phyloP scores from a whole-genome alignment of 92 coral and sea anemone species.

The Zoanthus sansibaricus region DNA sequence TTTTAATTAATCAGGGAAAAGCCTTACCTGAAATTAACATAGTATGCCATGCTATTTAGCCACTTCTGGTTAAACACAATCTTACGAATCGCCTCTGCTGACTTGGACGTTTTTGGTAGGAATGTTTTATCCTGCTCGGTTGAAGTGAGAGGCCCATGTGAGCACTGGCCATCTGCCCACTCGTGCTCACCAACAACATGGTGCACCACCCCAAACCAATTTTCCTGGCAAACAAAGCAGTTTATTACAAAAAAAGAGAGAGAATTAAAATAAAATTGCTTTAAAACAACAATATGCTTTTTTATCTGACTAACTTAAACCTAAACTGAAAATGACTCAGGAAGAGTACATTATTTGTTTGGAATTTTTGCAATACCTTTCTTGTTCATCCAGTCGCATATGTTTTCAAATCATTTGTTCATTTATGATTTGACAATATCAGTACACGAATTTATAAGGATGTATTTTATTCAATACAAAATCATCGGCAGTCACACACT shows the following conservation, averaged over 20 bases:
- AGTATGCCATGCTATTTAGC: conserved; percentile 53
- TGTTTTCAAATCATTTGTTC: conserved; percentile 10
- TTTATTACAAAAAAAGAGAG: neutral
- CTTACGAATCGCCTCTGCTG: conserved; percentile 64
- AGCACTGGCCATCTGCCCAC: conserved; percentile 72
- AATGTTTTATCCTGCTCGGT: conserved; percentile 52
- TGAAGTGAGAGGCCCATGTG: conserved; percentile 73
- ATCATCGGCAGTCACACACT: conserved; percentile 22
- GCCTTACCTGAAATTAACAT: conserved; percentile 65
- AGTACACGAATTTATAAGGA: neutral
- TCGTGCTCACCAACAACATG: conserved; percentile 75
- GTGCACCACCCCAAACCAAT: conserved; percentile 66
- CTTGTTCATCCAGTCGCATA: neutral
- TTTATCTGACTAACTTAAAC: too few relatives aligned
- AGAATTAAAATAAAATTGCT: neutral
- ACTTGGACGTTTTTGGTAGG: conserved; percentile 55
- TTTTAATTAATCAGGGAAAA: neutral
- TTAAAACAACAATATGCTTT: neutral
- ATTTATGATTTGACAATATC: neutral
- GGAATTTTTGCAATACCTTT: conserved; percentile 7
- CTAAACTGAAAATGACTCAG: neutral
- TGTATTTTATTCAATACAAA: neutral
- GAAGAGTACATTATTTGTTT: neutral
- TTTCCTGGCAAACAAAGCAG: conserved; percentile 44
- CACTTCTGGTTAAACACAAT: conserved; percentile 62